Percentiles rank a stretch among this genome's conserved stretches.
These are phyloP conservation scores for Adoxophyes honmai DNA, from an alignment of 1,140 invertebrate species.

Conservation along the genomic window DNA sequence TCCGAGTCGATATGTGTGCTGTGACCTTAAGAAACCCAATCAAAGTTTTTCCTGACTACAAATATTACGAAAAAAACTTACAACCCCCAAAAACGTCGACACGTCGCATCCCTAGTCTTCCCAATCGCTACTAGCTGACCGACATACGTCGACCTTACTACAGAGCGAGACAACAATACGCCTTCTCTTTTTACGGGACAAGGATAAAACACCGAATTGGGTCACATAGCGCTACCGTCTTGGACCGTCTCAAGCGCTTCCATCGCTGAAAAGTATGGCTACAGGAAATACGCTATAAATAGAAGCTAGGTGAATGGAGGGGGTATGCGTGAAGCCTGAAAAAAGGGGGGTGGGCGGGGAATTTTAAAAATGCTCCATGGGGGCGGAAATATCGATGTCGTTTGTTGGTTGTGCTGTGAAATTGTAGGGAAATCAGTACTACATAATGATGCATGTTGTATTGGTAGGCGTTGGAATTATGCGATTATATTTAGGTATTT, in stretches of 20 bases:
- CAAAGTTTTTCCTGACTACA: too few relatives aligned
- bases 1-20: too few relatives aligned
- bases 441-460: too few relatives aligned
- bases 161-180: slow-evolving; percentile 41
- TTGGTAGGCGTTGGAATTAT: too few relatives aligned
- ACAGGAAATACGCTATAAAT: slow-evolving; percentile 48
- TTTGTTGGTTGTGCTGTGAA: too few relatives aligned
- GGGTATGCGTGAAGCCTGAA: slow-evolving; percentile 24
- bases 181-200: slow-evolving; percentile 18
- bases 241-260: slow-evolving; percentile 56
- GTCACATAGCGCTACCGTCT: slow-evolving; percentile 69
- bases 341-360: not conserved
- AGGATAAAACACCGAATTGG: slow-evolving; percentile 53
- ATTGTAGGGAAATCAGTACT: too few relatives aligned
- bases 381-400: too few relatives aligned
- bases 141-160: slow-evolving; percentile 66
- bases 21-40: too few relatives aligned
- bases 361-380: too few relatives aligned
- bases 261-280: slow-evolving; percentile 40
- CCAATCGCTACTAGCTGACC: slow-evolving; percentile 62
- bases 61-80: not conserved
- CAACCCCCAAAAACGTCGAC: slow-evolving; percentile 4
- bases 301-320: slow-evolving; percentile 32
- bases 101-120: slow-evolving; percentile 40
- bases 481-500: too few relatives aligned